Base-by-base conservation (phyloP, 2,888 invertebrate genomes). In the Cerastis leucographa region DNA sequence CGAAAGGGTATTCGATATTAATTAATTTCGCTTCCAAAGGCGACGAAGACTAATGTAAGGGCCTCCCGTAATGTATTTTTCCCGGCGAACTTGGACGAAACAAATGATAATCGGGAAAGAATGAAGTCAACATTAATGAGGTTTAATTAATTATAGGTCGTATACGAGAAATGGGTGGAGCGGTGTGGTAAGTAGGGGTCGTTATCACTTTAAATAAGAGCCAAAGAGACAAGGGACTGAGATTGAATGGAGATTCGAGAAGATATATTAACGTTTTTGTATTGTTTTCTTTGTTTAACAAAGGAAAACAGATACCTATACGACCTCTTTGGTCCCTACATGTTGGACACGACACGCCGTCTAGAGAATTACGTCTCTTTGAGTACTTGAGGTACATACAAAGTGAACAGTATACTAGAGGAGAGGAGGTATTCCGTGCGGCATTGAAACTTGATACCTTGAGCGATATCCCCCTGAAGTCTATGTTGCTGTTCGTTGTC, bases 21-120 rank as follows among this genome's bases (percentile, higher is more conserved):
- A 96, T 96, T 96, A 96, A 94, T 92, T 95, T 94, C 93, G 92
- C 91, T 89, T 90, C 90, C 90, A 91, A 93, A 94, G 93, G 92
- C 95, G 96, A 96, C 96, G 95, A 96, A 96, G 96, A 96, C 94
- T 94, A 96, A 96, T 96, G 95, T 91, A 92, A 91, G 93, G 92
- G 91, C 80, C 92, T 89, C 90, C 90, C 91, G 91, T 95, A 95
- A 96, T 96, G 94, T 96, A 96, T 96, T 96, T 96, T 96, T 96
- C 95, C 93, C 90, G 92, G 92, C 94, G 91, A 92, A 91, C 90
- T 90, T 89, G 88, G 95, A 93, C 94, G 91, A 96, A 96, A 96
- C 95, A 95, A 96, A 96, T 96, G 96, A 95, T 96, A 96, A 96
- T 96, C 96, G 96, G 94, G 93, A 93, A 95, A 94, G 95, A 96